These are phyloP conservation scores for Turritopsis dohrnii DNA, from an alignment of 30 jellyfish, hydroid and myxozoan species.

Conservation along the genomic window DNA sequence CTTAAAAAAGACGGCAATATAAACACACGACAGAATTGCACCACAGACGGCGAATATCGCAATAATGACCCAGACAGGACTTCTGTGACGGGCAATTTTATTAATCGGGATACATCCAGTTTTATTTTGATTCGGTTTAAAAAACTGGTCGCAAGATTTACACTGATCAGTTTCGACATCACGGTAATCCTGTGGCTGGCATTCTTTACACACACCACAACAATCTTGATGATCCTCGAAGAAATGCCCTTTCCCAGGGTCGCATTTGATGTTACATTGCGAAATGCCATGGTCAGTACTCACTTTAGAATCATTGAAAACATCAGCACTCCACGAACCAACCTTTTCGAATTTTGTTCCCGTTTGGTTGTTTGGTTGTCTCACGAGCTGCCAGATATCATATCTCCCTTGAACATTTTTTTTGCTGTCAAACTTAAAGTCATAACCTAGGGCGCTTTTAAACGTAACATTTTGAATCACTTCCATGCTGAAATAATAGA, in stretches of 20 bases:
- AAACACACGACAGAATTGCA: constrained; percentile 21
- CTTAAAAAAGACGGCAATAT: constrained; percentile 20
- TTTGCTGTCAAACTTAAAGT: constrained; percentile 37
- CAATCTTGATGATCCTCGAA: constrained; percentile 14
- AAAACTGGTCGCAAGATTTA: constrained; percentile 34
- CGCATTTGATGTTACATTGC: constrained; percentile 4
- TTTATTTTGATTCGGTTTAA: constrained; percentile 29
- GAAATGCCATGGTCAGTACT: background rate
- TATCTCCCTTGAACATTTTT: constrained; percentile 52
- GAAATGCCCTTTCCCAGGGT: constrained; percentile 1
- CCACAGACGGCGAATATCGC: constrained; percentile 33
- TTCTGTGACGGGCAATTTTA: constrained; percentile 10
- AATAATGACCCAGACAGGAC: constrained; percentile 27
- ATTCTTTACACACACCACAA: constrained; percentile 54
- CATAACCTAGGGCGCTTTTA: constrained; percentile 52
- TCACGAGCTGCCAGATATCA: constrained; percentile 20
- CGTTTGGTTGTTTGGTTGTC: background rate
- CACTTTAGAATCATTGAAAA: background rate
- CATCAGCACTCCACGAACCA: constrained; percentile 10
- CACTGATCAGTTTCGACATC: constrained; percentile 31
- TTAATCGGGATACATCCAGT: constrained; percentile 30
- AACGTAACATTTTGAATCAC: constrained; percentile 48
- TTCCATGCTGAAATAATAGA: background rate
- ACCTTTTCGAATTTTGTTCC: background rate
- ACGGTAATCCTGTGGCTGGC: constrained; percentile 53